Base-by-base conservation (phyloP, 2,888 invertebrate species). In the Drosophila basisetae region DNA sequence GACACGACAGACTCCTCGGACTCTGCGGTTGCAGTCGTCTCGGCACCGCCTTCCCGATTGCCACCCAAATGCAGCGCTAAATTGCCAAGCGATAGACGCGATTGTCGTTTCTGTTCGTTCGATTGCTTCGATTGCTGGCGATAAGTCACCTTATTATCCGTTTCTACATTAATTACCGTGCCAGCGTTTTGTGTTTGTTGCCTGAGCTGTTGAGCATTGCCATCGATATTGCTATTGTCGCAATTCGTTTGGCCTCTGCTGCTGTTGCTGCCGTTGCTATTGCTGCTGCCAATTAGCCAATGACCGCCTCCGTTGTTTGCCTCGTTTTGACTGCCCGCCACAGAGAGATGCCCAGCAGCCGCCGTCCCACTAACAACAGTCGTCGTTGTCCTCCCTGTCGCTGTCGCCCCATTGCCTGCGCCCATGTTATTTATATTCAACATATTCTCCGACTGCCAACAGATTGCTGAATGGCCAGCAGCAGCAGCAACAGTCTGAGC, bases 241-340 rank as follows among this genome's bases (percentile, higher is more conserved):
- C 69, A 49, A 39, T 62, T 49, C 50, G 56, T 63, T 39, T 76
- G 68, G 60, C 76, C 55, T 71, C 64, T 72, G 31, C 30, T 52
- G 52, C 52, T 72, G 13, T 13, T 35, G 41, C 10, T 63, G 73
- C 78, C 75, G 78, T 80, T 80, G 84, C 73, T 53, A 22, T 33
- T 70, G 62, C 47, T 62, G 58, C 56, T 80, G 84, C 74, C 89
- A 89, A 87, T 89, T 86, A 84, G 75, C 60, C 56, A 39, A 56
- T 76, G 84, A 80, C 69, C 82, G 80, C 66, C 70, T 65, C 61
- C 66, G 71, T 80, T 70, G 49, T 73, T 76, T 64, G 75, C 67
- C 89, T 91, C 91, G 91, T 90, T 92, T 90, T 82, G 88, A 92
- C 91, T 92, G 85, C 68, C 68, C 59, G 74, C 66, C 16, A 31